Evolutionary conservation across 2,888 invertebrate genomes (phyloP).

Genomic region (Smittia aterrima): DNA sequence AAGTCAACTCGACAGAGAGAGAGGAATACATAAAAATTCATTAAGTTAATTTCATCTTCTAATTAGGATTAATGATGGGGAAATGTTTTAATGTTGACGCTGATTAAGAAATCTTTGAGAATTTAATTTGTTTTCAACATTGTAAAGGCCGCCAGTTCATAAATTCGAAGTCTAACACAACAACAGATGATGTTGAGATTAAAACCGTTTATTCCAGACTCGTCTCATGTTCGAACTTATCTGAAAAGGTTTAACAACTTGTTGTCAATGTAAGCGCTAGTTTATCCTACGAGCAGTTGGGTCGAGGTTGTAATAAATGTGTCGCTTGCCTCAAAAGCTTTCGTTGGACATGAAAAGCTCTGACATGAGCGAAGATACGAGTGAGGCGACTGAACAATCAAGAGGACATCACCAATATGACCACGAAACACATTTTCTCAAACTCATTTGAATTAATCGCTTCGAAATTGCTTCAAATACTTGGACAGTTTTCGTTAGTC

Average conservation of each 20-base stretch:
- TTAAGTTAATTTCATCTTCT: constrained; percentile 13
- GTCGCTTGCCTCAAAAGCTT: no score
- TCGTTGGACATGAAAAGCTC: neutral
- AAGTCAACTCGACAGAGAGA: neutral
- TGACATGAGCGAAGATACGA: neutral
- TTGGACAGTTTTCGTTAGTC: neutral
- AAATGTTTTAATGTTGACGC: constrained; percentile 22
- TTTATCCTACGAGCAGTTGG: no score
- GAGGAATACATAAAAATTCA: neutral
- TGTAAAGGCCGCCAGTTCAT: neutral
- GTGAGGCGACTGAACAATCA: neutral
- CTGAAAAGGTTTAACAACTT: no score
- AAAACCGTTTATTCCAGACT: no score
- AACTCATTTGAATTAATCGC: constrained; percentile 20
- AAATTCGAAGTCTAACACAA: no score
- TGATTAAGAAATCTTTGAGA: constrained; percentile 26
- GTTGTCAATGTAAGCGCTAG: no score
- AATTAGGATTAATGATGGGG: constrained; percentile 28
- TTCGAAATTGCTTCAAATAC: neutral
- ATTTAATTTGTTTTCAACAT: neutral
- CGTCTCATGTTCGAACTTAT: no score
- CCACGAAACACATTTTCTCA: neutral
- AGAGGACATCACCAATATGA: neutral
- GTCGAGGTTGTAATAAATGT: no score
- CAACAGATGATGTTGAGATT: neutral